Evolutionary conservation across 2,113 vertebrate species (phyloP), one percentile per base, ranked within the genome.

Genomic region (Callithrix jacchus): DNA sequence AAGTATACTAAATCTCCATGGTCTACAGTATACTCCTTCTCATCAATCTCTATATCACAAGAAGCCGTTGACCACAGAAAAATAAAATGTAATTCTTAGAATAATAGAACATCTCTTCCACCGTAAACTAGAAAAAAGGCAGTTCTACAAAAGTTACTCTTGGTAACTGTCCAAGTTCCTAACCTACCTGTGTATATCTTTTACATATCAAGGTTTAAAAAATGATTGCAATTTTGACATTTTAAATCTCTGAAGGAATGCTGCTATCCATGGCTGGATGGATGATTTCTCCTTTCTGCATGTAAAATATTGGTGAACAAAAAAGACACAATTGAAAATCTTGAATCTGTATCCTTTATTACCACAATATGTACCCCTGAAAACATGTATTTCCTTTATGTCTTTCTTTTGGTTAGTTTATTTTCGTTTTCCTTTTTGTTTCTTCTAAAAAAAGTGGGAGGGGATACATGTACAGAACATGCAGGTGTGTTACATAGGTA

Each of bases 191-290:
- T 77, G 3, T 40, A 30, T 87, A 68, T 76, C 86, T 45, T 6
- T 79, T 95, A 91, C 27, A 71, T 10, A 79, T 80, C 25, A 73
- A 73, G 30, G 68, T 83, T 96, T 91, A 66, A 82, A 86, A 87
- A 81, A 85, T 25, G 56, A 42, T 45, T 93, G 20, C 2, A 42
- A 45, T 37, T 93, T 93, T 27, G n/a, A 12, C 61, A 66, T 77
- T 66, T 91, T 91, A 61, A 49, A 35, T 94, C 91, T 77, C 49
- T 84, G 49, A 91, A 35, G 32, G 23, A 66, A 12, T 95, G 35
- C 2, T 93, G 4, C 45, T 88, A 16, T 77, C 21, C 76, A 8
- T 49, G 6, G 82, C 25, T 52, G 10, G 12, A 61, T 3, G 20
- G 84, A 6, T 54, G 6, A 32, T 87, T 81, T 89, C 20, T 87